phyloP scores from a whole-genome alignment of 2,888 invertebrate genomes.

The Noctua janthe region DNA sequence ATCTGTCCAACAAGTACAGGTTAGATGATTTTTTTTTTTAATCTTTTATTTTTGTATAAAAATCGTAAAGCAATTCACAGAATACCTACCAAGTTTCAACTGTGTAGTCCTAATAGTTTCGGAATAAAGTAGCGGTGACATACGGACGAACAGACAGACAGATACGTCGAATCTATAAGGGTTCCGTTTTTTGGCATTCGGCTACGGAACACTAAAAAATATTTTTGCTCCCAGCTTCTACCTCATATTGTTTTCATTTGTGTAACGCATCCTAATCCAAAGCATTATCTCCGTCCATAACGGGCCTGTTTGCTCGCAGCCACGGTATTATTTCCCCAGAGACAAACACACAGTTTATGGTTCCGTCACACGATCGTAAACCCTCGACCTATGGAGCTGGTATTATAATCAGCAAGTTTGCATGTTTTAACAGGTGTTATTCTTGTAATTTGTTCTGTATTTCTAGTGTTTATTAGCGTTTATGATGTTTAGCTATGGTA shows the following conservation, averaged over 20 bases:
- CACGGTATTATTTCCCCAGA: constrained; percentile 47
- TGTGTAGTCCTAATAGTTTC: too few relatives aligned
- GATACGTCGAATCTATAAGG: too few relatives aligned
- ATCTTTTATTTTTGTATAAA: too few relatives aligned
- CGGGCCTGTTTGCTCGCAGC: constrained; percentile 18
- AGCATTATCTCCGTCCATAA: constrained; percentile 25
- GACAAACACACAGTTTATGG: constrained; percentile 47
- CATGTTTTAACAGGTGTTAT: constrained; percentile 4
- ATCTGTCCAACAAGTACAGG: too few relatives aligned
- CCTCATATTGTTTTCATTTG: constrained; percentile 27
- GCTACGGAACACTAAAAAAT: not conserved
- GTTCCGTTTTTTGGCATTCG: too few relatives aligned
- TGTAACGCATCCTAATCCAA: constrained; percentile 35
- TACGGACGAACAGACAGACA: too few relatives aligned
- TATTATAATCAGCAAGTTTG: constrained; percentile 25
- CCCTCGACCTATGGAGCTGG: not conserved
- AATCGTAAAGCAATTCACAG: too few relatives aligned
- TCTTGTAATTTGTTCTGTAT: not conserved
- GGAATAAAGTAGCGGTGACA: too few relatives aligned
- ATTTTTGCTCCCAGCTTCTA: not conserved
- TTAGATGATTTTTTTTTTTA: too few relatives aligned
- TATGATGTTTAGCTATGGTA: not conserved
- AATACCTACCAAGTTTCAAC: too few relatives aligned
- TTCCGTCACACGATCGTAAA: constrained; percentile 35
- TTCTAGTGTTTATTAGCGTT: not conserved